These are phyloP conservation scores for Sarcophaga peregrina DNA, from an alignment of 1,140 invertebrate genomes.

Conservation along the genomic window DNA sequence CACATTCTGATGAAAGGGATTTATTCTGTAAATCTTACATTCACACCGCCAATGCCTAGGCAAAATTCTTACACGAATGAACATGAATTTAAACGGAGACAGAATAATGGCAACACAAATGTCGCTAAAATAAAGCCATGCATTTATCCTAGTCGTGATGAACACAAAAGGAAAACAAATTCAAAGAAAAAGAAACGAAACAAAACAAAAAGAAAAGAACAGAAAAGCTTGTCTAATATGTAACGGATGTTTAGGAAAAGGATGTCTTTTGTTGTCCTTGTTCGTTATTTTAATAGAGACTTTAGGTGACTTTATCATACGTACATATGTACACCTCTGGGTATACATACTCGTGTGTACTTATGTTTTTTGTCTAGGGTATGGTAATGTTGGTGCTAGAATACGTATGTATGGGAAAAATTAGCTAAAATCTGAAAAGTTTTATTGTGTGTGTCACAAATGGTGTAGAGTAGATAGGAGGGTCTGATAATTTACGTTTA, in stretches of 20 bases:
- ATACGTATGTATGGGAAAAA: no score
- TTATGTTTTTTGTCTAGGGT: neutral
- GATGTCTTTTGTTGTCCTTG: neutral
- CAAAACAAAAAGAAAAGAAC: neutral
- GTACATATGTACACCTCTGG: neutral
- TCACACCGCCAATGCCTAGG: no score
- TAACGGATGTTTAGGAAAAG: conserved; percentile 14
- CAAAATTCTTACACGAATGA: no score
- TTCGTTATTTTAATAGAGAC: neutral
- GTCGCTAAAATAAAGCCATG: conserved; percentile 10
- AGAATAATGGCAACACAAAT: neutral
- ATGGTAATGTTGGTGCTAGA: no score
- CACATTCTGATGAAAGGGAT: neutral
- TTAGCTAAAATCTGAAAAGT: no score
- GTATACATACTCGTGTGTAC: neutral
- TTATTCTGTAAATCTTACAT: no score
- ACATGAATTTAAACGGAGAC: neutral
- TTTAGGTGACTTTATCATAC: neutral
- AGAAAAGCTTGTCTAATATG: neutral
- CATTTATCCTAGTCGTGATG: neutral
- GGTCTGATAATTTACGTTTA: neutral
- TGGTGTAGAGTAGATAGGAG: no score
- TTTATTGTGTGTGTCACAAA: no score
- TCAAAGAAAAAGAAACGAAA: no score
- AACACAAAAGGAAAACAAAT: no score